phyloP scores from a whole-genome alignment of 2,797 vertebrate species.

The Muscicapa striata region DNA sequence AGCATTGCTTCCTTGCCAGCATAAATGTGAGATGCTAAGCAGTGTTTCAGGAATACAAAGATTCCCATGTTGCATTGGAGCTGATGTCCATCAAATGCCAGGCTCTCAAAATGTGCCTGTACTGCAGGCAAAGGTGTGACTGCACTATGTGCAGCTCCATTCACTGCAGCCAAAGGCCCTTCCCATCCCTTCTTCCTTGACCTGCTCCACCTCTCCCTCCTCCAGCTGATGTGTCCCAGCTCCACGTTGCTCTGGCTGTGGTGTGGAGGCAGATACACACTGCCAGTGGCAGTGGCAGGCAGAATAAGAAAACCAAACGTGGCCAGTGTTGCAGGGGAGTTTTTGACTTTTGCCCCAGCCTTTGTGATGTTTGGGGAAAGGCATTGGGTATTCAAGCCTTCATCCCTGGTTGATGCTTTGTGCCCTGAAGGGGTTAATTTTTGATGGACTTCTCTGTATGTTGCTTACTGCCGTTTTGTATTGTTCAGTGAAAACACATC shows the following conservation, averaged over 20 bases:
- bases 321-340: background rate
- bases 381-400: background rate
- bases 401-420: background rate
- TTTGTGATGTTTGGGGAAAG: background rate
- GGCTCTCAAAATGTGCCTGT: background rate
- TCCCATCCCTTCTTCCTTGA: background rate
- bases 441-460: background rate
- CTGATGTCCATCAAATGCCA: background rate
- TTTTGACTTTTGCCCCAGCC: background rate
- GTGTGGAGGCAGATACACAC: rapidly evolving
- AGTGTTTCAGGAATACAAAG: background rate
- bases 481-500: background rate
- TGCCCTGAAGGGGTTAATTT: background rate
- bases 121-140: background rate
- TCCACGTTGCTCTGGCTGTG: background rate
- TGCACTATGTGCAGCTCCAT: rapidly evolving
- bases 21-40: background rate
- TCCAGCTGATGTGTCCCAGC: rapidly evolving
- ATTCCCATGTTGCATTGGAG: background rate
- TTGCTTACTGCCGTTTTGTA: background rate
- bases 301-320: background rate
- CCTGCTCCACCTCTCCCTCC: background rate
- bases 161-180: background rate
- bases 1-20: background rate
- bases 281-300: background rate